A percentile compares a stretch with the other conserved stretches of the same genome.
Conservation (phyloP, 2,113 vertebrate genomes). For the Rhineura floridana region DNA sequence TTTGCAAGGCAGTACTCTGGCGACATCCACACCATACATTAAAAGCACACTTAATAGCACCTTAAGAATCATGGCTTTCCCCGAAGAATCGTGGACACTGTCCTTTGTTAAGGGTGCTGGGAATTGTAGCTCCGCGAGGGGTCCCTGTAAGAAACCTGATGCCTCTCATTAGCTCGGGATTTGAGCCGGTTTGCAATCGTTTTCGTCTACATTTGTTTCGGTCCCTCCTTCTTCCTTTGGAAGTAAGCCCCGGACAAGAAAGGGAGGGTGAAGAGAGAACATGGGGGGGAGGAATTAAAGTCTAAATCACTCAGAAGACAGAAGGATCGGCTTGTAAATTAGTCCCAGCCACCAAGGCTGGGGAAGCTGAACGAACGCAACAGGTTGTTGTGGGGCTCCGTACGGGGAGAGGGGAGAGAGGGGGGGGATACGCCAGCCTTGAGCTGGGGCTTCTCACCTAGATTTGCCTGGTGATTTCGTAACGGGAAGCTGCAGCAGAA, state of each 20-base stretch:
- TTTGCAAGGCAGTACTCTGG: background rate
- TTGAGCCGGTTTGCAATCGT: background rate
- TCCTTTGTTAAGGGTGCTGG: no score
- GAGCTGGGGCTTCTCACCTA: background rate
- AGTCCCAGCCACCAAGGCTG: background rate
- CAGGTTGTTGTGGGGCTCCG: background rate
- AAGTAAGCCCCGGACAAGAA: no score
- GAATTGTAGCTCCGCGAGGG: no score
- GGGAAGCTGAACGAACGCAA: background rate
- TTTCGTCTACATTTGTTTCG: background rate
- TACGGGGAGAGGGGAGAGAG: background rate
- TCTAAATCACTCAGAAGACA: background rate
- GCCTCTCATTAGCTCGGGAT: background rate
- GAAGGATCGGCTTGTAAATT: background rate
- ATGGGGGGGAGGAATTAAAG: no score
- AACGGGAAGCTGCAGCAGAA: background rate
- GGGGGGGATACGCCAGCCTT: background rate
- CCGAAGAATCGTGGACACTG: no score
- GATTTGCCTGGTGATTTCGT: background rate
- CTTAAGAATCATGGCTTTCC: background rate
- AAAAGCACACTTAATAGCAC: no score
- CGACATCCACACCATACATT: no score
- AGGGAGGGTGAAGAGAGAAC: no score
- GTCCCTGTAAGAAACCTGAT: background rate
- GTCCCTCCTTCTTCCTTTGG: no score